phyloP scores from a whole-genome alignment of 2,888 invertebrate species.

The Mactromeris polynyma region DNA sequence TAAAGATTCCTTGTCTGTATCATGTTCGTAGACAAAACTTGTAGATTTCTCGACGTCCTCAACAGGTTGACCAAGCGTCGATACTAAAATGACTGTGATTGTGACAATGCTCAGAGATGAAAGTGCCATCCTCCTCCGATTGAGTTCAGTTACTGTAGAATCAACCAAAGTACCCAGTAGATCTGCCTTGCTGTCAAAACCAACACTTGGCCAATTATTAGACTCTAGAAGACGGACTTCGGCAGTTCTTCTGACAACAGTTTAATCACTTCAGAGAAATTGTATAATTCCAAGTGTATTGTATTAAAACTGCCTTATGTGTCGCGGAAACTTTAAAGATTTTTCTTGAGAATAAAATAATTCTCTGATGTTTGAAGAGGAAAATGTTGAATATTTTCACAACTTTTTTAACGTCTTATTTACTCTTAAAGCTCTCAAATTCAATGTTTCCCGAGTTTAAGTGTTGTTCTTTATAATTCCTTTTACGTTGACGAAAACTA shows the following conservation, averaged over 20 bases:
- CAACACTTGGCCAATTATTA: neutral
- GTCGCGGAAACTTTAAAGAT: neutral
- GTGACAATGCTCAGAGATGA: neutral
- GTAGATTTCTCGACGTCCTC: neutral
- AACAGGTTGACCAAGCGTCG: neutral
- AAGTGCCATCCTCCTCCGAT: neutral
- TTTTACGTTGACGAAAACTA: neutral
- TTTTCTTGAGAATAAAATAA: neutral
- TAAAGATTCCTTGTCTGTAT: neutral
- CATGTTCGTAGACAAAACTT: neutral
- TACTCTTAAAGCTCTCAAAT: neutral
- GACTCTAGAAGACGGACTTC: neutral
- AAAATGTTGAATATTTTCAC: neutral
- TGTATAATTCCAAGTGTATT: neutral
- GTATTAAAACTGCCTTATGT: neutral
- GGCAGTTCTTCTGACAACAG: neutral
- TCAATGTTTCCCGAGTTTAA: neutral
- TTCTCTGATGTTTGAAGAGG: neutral
- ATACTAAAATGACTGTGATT: neutral
- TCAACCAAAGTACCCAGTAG: neutral
- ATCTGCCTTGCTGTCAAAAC: neutral
- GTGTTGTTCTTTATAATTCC: neutral
- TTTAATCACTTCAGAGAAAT: neutral
- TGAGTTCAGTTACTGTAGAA: neutral
- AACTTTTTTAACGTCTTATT: neutral